Percentiles rank a stretch among this genome's conserved stretches.
These are phyloP conservation scores for Zaprionus taronus DNA, from an alignment of 1,140 invertebrate species.

Conservation along the genomic window DNA sequence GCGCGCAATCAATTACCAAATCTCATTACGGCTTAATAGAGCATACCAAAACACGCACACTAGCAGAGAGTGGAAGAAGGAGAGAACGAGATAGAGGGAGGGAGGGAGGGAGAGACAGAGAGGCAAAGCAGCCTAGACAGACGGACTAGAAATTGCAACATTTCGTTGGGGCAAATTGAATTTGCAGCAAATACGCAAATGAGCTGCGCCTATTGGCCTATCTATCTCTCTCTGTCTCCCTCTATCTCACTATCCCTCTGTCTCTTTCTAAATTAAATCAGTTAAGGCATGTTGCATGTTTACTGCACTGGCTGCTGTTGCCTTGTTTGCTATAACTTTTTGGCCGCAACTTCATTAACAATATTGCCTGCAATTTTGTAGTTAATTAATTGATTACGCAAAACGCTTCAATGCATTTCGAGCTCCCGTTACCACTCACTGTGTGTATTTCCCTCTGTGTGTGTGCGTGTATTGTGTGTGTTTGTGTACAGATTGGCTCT, in stretches of 20 bases:
- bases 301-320: slow-evolving; percentile 8
- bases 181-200: slow-evolving; percentile 49
- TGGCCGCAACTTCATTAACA: slow-evolving; percentile 74
- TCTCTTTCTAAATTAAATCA: slow-evolving; percentile 2
- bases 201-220: slow-evolving; percentile 11
- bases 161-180: slow-evolving; percentile 37
- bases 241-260: background rate
- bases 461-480: slow-evolving; percentile 13
- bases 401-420: slow-evolving; percentile 68
- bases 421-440: slow-evolving; percentile 19
- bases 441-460: background rate
- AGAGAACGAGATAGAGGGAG: too few species aligned
- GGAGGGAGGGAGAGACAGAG: too few species aligned
- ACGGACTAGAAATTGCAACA: slow-evolving; percentile 30
- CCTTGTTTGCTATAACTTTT: slow-evolving; percentile 30
- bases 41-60: slow-evolving; percentile 48
- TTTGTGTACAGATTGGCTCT: slow-evolving; percentile 1
- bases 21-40: slow-evolving; percentile 81
- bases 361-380: slow-evolving; percentile 66
- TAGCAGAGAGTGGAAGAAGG: background rate
- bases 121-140: background rate
- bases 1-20: slow-evolving; percentile 79
- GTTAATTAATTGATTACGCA: slow-evolving; percentile 79
- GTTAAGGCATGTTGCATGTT: background rate
- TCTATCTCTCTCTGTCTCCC: background rate